Percentiles rank a stretch among this genome's conserved stretches.
These are phyloP conservation scores for Lypha dubia DNA, from an alignment of 2,888 invertebrate genomes.

Conservation along the genomic window DNA sequence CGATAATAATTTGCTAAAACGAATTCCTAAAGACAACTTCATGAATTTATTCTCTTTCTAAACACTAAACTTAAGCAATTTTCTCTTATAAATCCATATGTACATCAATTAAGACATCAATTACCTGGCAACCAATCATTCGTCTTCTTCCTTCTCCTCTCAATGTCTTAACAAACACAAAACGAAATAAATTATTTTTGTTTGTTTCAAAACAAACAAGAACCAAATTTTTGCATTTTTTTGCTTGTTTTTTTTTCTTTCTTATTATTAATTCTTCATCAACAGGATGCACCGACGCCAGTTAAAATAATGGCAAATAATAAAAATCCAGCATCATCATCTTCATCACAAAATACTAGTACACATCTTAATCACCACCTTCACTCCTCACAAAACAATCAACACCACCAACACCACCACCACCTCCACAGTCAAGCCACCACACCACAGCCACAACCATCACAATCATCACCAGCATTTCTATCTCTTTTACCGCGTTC, in stretches of 20 bases:
- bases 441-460: conserved; percentile 77
- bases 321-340: conserved; percentile 79
- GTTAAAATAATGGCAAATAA: conserved; percentile 77
- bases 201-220: conserved; percentile 1
- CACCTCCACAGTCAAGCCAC: conserved; percentile 76
- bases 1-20: neutral
- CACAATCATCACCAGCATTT: conserved; percentile 82
- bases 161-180: neutral
- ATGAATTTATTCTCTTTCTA: neutral
- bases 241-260: conserved; percentile 53
- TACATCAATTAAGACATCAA: neutral
- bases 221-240: conserved; percentile 53
- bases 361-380: conserved; percentile 76
- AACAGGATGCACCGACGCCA: conserved; percentile 81
- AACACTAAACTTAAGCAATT: neutral
- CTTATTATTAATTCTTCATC: conserved; percentile 66
- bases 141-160: neutral
- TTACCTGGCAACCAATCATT: conserved; percentile 33
- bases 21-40: neutral
- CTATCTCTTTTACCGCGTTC: conserved; percentile 83
- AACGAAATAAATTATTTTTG: conserved; percentile 5
- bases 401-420: conserved; percentile 75
- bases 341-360: conserved; percentile 66
- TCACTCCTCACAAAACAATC: conserved; percentile 75
- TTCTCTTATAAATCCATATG: conserved; percentile 29